These are phyloP conservation scores for Penaeus chinensis DNA, from an alignment of 1,140 invertebrate species.

Conservation along the genomic window DNA sequence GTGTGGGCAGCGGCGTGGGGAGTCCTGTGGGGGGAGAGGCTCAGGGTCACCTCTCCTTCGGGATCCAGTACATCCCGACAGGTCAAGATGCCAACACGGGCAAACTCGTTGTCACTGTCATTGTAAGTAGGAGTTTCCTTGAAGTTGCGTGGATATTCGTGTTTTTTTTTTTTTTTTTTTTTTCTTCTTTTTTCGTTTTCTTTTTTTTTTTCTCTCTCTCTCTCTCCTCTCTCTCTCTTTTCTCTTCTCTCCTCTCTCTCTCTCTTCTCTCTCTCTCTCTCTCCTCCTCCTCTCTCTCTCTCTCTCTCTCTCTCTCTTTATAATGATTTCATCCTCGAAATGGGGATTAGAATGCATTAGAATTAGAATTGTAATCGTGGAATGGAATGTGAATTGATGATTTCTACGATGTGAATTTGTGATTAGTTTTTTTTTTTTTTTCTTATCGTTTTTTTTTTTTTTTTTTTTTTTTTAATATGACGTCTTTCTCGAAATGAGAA, in stretches of 20 bases:
- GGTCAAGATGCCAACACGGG: conserved; percentile 32
- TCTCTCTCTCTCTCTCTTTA: not conserved
- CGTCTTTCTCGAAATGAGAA: too few relatives aligned
- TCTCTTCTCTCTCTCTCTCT: not conserved
- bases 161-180: not conserved
- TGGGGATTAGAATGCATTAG: too few relatives aligned
- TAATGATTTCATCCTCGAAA: too few relatives aligned
- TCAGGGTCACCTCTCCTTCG: conserved; percentile 50
- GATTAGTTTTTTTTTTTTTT: too few relatives aligned
- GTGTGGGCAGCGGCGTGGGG: conserved; percentile 37
- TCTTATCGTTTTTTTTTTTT: too few relatives aligned
- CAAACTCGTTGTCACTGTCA: conserved; percentile 49
- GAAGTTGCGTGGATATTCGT: not conserved
- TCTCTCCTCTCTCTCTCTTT: not conserved
- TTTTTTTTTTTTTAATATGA: too few relatives aligned
- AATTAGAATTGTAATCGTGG: too few relatives aligned
- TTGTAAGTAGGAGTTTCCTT: conserved; percentile 27
- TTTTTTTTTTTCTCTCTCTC: not conserved
- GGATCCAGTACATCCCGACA: conserved; percentile 41
- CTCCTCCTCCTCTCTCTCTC: not conserved
- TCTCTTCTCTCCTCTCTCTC: not conserved
- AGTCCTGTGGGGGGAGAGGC: conserved; percentile 48
- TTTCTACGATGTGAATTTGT: too few relatives aligned
- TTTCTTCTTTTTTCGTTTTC: conserved; percentile 6
- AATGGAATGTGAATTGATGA: too few relatives aligned